phyloP scores from a whole-genome alignment of 2,113 vertebrate genomes.

The Turdus rufiventris region DNA sequence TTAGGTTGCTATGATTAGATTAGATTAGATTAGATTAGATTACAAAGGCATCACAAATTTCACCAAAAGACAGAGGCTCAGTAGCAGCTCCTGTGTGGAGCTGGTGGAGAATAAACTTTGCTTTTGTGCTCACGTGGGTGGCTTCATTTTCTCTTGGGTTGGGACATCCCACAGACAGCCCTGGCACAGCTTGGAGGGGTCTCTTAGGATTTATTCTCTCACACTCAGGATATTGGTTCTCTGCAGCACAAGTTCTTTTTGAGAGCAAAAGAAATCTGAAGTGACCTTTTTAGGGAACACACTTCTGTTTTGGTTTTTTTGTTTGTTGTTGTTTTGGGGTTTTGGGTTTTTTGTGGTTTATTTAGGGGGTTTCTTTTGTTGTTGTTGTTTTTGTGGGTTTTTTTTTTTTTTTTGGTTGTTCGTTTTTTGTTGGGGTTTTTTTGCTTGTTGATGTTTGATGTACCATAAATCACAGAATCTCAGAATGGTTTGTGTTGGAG shows the following conservation, averaged over 20 bases:
- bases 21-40: background rate
- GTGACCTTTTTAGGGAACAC: background rate
- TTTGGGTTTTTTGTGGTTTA: no score
- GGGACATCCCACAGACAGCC: background rate
- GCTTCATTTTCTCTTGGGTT: background rate
- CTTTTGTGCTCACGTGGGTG: background rate
- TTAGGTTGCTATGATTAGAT: no score
- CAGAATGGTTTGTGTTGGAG: background rate
- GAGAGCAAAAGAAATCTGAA: background rate
- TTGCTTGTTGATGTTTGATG: background rate
- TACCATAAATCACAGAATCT: background rate
- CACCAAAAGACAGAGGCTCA: background rate
- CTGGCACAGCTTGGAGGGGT: background rate
- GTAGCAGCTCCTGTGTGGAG: background rate
- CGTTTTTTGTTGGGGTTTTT: background rate
- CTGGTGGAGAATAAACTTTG: fast-evolving
- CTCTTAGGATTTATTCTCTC: background rate
- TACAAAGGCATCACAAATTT: background rate
- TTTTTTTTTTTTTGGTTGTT: background rate
- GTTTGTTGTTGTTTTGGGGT: background rate
- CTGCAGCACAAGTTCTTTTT: background rate
- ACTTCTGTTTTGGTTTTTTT: background rate
- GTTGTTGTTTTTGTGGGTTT: no score
- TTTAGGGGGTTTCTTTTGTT: no score
- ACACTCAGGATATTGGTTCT: background rate